Base-by-base conservation (phyloP, 2,888 invertebrate species). In the Carpatolechia fugitivella region DNA sequence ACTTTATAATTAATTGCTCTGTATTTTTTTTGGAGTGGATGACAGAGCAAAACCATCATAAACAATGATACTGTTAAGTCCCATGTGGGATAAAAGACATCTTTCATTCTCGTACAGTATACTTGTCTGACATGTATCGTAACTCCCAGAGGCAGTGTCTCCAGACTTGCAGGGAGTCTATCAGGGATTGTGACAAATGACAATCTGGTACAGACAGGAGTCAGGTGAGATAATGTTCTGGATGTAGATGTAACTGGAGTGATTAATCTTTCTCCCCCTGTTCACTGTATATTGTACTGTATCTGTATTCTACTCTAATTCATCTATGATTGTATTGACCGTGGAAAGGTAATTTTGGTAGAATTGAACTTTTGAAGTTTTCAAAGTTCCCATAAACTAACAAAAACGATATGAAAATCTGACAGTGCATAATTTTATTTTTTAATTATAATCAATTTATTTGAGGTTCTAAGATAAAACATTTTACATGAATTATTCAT, bases 171-270 rank as follows among this genome's bases (percentile, higher is more conserved):
- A 18, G n/a, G n/a, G 49, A 20, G 35, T 35, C 30, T 31, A 20
- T 49, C 35, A 35, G 30, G 18, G 33, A 33, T 49, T 35, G 49
- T 49, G 49, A 49, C 49, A 49, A 49, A 49, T 49, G 49, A 49
- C 49, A 35, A 49, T 49, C 49, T 49, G 49, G 20, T 13, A 35
- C 29, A 14, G 8, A 31, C 16, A 14, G n/a, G 30, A 24, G 24
- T 24, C 46, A 47, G 47, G 47, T 47, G 47, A 47, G 31, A 16
- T 31, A 47, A 31, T 47, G 31, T 30, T 16, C 38, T 7, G n/a
- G 13, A n/a, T 16, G 30, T 31, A 30, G 30, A 31, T 31, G 31
- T 30, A 47, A 47, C 30, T 30, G 7, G 24, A 29, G 13, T 16
- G 30, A 47, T 47, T 31, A 47, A 47, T 44, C 44, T 7, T 8